Percentiles rank a stretch among this genome's conserved stretches.
phyloP scores from a whole-genome alignment of 2,888 invertebrate genomes.

The Acrobasis repandana region DNA sequence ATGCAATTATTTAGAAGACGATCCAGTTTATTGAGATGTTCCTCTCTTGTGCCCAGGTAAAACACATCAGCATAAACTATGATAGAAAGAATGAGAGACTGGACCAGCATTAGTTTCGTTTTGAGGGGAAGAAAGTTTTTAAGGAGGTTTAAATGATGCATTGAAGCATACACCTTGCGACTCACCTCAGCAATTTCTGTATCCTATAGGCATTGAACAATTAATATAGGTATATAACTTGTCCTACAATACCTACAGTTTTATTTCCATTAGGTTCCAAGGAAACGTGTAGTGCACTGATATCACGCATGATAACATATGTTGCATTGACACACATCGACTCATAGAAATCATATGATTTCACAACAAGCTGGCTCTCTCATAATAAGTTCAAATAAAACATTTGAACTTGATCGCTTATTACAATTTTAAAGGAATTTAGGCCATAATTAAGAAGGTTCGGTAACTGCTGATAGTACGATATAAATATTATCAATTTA shows the following conservation, averaged over 20 bases:
- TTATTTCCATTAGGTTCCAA: slow-evolving; percentile 3
- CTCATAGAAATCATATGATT: slow-evolving; percentile 10
- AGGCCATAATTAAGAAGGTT: not conserved
- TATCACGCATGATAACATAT: slow-evolving; percentile 17
- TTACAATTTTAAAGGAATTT: not conserved
- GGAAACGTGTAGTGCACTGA: slow-evolving; percentile 3
- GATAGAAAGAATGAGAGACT: too few species aligned
- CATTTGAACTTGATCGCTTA: slow-evolving; percentile 15
- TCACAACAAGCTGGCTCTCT: slow-evolving; percentile 5
- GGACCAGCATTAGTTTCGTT: too few species aligned
- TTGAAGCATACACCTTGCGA: too few species aligned
- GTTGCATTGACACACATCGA: slow-evolving; percentile 12
- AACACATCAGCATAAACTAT: too few species aligned
- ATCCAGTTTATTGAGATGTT: too few species aligned
- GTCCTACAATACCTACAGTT: not conserved
- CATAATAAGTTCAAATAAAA: slow-evolving; percentile 2
- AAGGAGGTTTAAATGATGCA: too few species aligned
- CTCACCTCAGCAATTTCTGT: too few species aligned
- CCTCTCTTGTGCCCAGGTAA: too few species aligned
- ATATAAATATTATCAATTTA: not conserved
- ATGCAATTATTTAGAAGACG: too few species aligned
- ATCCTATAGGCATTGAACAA: too few species aligned
- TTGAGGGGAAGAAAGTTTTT: too few species aligned
- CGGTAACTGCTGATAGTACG: not conserved
- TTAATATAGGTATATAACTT: too few species aligned